Evolutionary conservation across 2,797 vertebrate species (phyloP).

Genomic region (Prunella strophiata): DNA sequence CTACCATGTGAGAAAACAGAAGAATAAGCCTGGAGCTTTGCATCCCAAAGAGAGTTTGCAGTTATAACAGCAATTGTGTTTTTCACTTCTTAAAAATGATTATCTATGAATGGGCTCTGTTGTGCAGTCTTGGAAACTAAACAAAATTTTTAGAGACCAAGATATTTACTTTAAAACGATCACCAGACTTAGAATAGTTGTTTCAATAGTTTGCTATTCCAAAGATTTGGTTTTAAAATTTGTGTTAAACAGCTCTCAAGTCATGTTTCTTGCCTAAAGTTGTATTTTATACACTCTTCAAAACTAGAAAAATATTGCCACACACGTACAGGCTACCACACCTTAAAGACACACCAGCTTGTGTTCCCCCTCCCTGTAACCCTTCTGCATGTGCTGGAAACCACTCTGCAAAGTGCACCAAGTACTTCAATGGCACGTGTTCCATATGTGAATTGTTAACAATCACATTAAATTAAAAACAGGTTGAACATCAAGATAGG

Average conservation of each 20-base stretch:
- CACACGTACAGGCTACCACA: neutral
- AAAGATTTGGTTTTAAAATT: neutral
- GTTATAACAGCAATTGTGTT: neutral
- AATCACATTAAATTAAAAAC: neutral
- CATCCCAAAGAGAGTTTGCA: neutral
- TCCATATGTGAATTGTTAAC: neutral
- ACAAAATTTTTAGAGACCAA: neutral
- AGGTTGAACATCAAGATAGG: neutral
- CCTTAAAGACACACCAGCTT: neutral
- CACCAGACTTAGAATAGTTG: neutral
- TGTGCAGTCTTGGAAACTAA: neutral
- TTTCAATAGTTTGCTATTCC: neutral
- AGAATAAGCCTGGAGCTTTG: neutral
- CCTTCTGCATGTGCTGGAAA: neutral
- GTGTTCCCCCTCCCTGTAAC: neutral
- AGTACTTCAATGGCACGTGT: accelerated
- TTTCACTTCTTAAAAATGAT: neutral
- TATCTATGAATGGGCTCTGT: neutral
- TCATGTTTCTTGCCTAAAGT: neutral
- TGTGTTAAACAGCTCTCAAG: neutral
- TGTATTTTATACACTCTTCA: neutral
- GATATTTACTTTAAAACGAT: neutral
- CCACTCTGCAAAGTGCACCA: neutral
- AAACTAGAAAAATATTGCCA: neutral
- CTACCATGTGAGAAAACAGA: neutral